phyloP scores from a whole-genome alignment of 2,113 vertebrate genomes.

The Sander lucioperca region DNA sequence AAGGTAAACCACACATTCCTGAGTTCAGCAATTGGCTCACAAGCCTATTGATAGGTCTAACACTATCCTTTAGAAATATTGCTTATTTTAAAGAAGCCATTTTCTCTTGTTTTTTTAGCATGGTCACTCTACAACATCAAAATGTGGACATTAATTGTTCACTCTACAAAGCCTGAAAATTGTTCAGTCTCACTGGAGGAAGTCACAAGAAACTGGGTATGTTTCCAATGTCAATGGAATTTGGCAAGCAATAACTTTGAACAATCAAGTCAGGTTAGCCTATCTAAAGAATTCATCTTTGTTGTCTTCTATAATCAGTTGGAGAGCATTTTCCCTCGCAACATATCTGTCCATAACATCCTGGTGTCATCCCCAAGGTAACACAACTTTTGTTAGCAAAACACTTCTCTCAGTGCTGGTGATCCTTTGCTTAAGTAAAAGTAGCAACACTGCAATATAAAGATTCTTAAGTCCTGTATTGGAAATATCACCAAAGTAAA shows the following conservation, averaged over 20 bases:
- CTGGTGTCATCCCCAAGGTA: constrained; percentile 73
- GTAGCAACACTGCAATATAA: neutral
- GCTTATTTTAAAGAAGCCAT: neutral
- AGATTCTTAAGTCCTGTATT: neutral
- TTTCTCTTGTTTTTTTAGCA: constrained; percentile 56
- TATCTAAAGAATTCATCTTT: accelerated
- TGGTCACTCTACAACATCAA: constrained; percentile 76
- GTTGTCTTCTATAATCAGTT: constrained; percentile 69
- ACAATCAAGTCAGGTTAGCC: neutral
- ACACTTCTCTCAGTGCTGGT: neutral
- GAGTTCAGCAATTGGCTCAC: neutral
- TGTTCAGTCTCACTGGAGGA: constrained; percentile 16
- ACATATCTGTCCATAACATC: constrained; percentile 60
- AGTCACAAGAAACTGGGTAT: constrained; percentile 76
- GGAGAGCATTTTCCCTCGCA: constrained; percentile 58
- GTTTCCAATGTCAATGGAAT: neutral
- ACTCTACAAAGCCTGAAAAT: neutral
- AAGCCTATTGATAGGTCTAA: neutral
- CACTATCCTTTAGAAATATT: neutral
- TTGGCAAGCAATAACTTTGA: neutral
- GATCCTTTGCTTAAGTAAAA: neutral
- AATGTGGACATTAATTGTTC: constrained; percentile 50
- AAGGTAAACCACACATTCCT: neutral
- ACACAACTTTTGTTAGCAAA: neutral
- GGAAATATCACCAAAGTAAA: neutral